phyloP scores from a whole-genome alignment of 2,888 invertebrate genomes.

The Zaprionus obscuricornis region DNA sequence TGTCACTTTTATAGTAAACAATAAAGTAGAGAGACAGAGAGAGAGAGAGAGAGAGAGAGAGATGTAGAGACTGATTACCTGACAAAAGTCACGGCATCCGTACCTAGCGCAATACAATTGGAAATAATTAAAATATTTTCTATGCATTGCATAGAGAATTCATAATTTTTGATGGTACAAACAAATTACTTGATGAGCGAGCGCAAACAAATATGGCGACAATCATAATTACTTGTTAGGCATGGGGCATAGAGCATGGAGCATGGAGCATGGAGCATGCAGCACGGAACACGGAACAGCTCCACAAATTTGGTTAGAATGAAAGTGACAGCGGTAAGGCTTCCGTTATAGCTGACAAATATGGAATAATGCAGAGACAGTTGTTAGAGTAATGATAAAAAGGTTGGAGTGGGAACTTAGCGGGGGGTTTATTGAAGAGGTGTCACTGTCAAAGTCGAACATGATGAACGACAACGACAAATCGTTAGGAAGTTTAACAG shows the following conservation, averaged over 20 bases:
- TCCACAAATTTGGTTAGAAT: slow-evolving; percentile 44
- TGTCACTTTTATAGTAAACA: not conserved
- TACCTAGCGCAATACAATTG: slow-evolving; percentile 45
- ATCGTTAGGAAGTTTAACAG: slow-evolving; percentile 58
- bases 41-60: too few species aligned
- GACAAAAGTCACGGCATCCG: slow-evolving; percentile 43
- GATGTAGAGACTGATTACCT: slow-evolving; percentile 9
- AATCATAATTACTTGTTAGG: slow-evolving; percentile 65
- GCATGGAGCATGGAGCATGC: not conserved
- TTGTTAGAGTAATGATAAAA: too few species aligned
- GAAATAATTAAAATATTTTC: slow-evolving; percentile 75
- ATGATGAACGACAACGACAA: slow-evolving; percentile 40
- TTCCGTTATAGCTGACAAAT: slow-evolving; percentile 40
- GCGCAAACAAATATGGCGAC: slow-evolving; percentile 47
- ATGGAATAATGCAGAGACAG: too few species aligned
- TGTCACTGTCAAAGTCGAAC: slow-evolving; percentile 46
- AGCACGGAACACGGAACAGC: not conserved
- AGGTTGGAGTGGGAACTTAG: not conserved
- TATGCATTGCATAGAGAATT: slow-evolving; percentile 46
- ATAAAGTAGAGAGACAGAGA: too few species aligned
- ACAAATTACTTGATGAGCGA: slow-evolving; percentile 23
- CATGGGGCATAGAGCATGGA: slow-evolving; percentile 44
- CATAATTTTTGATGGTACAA: slow-evolving; percentile 48
- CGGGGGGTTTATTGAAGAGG: slow-evolving; percentile 16
- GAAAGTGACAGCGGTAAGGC: slow-evolving; percentile 72